Base-by-base conservation (phyloP, 1,140 invertebrate species). In the Diorhabda elongata region DNA sequence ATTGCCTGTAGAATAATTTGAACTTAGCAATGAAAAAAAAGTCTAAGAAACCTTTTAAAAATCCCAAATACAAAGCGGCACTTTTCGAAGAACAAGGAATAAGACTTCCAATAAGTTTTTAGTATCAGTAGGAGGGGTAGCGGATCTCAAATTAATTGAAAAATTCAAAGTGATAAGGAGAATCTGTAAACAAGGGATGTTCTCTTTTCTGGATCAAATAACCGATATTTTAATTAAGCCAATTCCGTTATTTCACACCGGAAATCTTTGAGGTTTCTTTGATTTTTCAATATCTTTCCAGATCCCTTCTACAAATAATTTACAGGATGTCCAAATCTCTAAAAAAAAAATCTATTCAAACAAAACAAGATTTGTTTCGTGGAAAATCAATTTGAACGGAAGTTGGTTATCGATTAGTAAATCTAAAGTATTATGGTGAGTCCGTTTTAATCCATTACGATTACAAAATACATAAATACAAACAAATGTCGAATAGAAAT, bases 201-300 rank as follows among this genome's bases (percentile, higher is more conserved):
- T 56, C 63, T 64, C 43, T 64, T 45, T 52, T 56, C 63, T 64
- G 63, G 63, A 64, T 64, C 63, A 64, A 64, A 64, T 45, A 64
- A 64, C 63, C 63, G 56, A 64, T 64, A 64, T 42, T 64, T 64
- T 64, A 64, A 64, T 64, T 64, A 64, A 64, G 47, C 52, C 63
- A 64, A 64, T 64, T 64, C 63, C 45, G 26, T 45, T 47, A 45
- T 56, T 64, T 64, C 63, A 56, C 42, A 57, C 63, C 63, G 52
- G 63, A 57, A 64, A 64, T 56, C 61, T 64, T 57, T n/a, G 44
- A 5, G 43, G 61, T 62, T 44, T 62, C 26, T 64, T 64, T 47
- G 63, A 9, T 64, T 64, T 52, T 56, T 42, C 4, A 44, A 42
- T 63, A 44, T 63, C 42, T 8, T 44, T 6, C 60, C 60, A 42